Base-by-base conservation (phyloP, 2,888 invertebrate species). In the Melipona bicolor region DNA sequence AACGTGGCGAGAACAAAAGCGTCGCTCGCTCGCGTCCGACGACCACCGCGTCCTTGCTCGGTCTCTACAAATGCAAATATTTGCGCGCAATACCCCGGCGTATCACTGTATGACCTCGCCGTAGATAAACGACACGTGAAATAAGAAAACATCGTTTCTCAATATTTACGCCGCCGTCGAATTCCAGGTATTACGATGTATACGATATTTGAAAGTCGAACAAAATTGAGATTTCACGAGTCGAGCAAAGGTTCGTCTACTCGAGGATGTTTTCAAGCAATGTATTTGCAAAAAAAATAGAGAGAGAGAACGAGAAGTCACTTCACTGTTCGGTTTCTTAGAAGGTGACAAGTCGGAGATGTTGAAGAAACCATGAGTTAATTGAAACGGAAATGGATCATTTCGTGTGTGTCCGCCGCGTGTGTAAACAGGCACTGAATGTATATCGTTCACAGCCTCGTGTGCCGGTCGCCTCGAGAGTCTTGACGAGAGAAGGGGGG, bases 361-460 rank as follows among this genome's bases (percentile, higher is more conserved):
- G 43, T 43, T 11, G 9, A 43, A 11, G 43, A 43, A 43, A 43
- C 43, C 43, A 11, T 43, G 4, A 54, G 19, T 69, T 11, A 36
- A 50, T 62, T 36, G 17, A 15, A n/a, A 54, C 61, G n/a, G 24
- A n/a, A 59, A 64, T 36, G 24, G 32, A 64, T 77, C 24, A 70
- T 70, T 79, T 5, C 17, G n/a, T 64, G 61, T 64, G 61, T 73
- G 79, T 52, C 76, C 79, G 49, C 76, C 79, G 49, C 24, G 19
- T 43, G 17, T 19, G 9, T 4, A 4, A 69, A 19, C 19, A 52
- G 62, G 21, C 78, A 76, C 84, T 67, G 59, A 62, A 24, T 43
- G 49, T 17, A 52, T 71, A 78, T 24, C 52, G 56, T 62, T 43
- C 78, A 59, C 74, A 65, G 56, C 36, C 9, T 52, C 24, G 19